phyloP scores from a whole-genome alignment of 2,113 vertebrate species.

The Telmatochromis sp. region DNA sequence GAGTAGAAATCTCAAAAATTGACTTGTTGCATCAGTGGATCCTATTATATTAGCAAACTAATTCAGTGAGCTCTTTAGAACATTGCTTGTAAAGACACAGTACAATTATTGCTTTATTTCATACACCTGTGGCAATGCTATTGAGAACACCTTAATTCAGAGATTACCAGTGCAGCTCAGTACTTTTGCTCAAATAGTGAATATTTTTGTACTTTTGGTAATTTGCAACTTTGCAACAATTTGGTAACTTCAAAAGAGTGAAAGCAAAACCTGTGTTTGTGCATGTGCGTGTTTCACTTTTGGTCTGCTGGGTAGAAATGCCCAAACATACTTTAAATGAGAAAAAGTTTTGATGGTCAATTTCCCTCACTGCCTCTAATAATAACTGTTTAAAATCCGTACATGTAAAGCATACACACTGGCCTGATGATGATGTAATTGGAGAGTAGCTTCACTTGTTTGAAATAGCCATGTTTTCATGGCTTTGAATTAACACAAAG shows the following conservation, averaged over 20 bases:
- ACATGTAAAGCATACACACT: conserved; percentile 8
- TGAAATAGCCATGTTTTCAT: conserved; percentile 38
- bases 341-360: background rate
- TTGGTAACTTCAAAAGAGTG: background rate
- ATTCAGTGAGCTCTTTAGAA: background rate
- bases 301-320: background rate
- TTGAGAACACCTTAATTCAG: background rate
- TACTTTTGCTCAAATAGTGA: background rate
- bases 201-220: background rate
- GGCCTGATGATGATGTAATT: conserved; percentile 39
- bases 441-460: conserved; percentile 33
- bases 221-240: background rate
- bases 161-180: background rate
- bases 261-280: background rate
- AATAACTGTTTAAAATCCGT: background rate
- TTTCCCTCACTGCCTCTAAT: background rate
- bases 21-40: background rate
- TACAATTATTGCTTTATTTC: rapidly evolving
- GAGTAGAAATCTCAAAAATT: background rate
- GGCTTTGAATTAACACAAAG: conserved; percentile 42
- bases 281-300: background rate
- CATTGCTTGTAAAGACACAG: rapidly evolving
- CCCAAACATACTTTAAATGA: background rate
- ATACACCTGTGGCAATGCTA: background rate
- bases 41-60: background rate